Evolutionary conservation across 2,797 vertebrate genomes (phyloP), one percentile per base, ranked within the genome.

Genomic region (Anableps anableps): DNA sequence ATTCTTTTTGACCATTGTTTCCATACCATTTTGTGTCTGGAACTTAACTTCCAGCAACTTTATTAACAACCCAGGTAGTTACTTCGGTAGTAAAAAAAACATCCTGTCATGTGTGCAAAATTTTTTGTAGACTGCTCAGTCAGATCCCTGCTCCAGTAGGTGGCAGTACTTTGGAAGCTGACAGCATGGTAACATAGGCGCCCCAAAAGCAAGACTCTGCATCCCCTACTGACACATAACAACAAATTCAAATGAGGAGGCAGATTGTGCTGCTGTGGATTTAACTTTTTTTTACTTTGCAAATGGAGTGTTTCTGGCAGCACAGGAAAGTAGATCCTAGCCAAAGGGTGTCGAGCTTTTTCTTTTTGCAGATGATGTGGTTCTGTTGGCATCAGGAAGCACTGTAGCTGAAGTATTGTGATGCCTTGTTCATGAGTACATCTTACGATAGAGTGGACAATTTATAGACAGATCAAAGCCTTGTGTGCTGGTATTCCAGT

Each of bases 401-500:
- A n/a, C n/a, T n/a, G n/a, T n/a, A n/a, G n/a, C n/a, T 60, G 13
- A 60, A 60, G 58, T 60, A 60, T 60, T 60, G 58, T 60, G 58
- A 31, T 31, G 58, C 14, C 7, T 31, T 60, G 58, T 34, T 60
- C 58, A 31, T 31, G 58, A 60, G 58, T 60, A 14, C 29, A 60
- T 31, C 5, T 31, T 17, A 60, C 29, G 14, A 60, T 17, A 31
- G 29, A 60, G 58, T 60, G 58, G 58, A 31, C 29, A 31, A 60
- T 60, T 60, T 31, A 60, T 31, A 60, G 14, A 60, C 26, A 60
- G 58, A 60, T 17, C 29, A 17, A 29, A 14, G 29, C 13, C 58
- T 60, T 31, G 4, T 60, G n/a, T 60, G 5, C 58, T 16, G 17
- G 29, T 17, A 17, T 14, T 17, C n/a, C n/a, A 60, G 29, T 60